Evolutionary conservation across 2,888 invertebrate species (phyloP), one percentile per base, ranked within the genome.

Genomic region (Papilio elwesi): DNA sequence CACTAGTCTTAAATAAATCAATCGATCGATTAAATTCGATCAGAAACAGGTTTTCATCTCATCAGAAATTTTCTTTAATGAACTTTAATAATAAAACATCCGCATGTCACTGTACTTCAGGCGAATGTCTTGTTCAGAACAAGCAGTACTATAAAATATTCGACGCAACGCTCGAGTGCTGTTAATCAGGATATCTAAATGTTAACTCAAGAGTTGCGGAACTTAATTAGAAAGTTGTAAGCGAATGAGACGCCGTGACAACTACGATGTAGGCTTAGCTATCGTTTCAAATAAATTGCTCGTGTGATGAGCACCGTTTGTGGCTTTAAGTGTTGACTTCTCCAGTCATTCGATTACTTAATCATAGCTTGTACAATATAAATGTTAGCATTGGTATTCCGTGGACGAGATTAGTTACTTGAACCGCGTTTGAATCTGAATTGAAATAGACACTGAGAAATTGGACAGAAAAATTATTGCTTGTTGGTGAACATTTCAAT

Each of bases 171-270:
- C 81, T 78, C 82, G 81, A 81, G 83, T 82, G 75, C 80, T 84
- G 84, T 86, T 87, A 90, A 91, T 90, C 90, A 91, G 84, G 83
- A 84, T 86, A 83, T 87, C 83, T 85, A 88, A 91, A 91, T 89
- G 90, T 92, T 91, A 87, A 87, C 90, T 86, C 81, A 84, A 82
- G 84, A 89, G 85, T 88, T 87, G 83, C 74, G 76, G 80, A 90
- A 90, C 90, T 90, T 90, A 91, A 91, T 91, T 91, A 91, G 83
- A 87, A 90, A 90, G 88, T 90, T 90, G 84, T 83, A 83, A 87
- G 87, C 83, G 83, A 68, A 75, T 52, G 59, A 52, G 71, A 62
- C 53, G 47, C 64, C 49, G 26, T 26, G 68, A 71, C 74, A 77
- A 74, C 62, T 74, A 47, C 36, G 49, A n/a, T 26, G 71, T 71